Evolutionary conservation across 2,888 invertebrate genomes (phyloP), one percentile per base, ranked within the genome.

Genomic region (Tridacna gigas): DNA sequence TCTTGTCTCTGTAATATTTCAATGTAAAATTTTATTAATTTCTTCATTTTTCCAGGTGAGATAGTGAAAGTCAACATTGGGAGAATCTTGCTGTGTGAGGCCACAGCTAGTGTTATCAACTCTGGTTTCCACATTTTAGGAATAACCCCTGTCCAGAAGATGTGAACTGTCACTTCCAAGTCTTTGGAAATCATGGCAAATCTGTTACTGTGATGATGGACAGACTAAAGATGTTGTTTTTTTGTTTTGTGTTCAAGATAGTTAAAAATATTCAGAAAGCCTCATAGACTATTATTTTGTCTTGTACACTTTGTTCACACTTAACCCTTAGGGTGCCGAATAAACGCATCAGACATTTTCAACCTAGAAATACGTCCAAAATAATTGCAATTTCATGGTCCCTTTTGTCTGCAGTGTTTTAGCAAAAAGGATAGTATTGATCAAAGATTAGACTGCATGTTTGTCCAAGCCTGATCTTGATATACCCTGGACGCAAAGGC

Each of bases 91-190:
- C 95, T 99, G 3, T 97, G 98, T 93, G 99, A 99, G 96, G 97
- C 97, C 12, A 98, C 99, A 3, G 98, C 99, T 5, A 96, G 96
- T 83, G 95, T 99, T 48, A 97, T 99, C 96, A 97, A 96, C 84
- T 96, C 97, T 91, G 97, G 98, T 93, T 98, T 99, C 94, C 95
- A 97, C 91, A 97, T 99, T 91, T 96, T 99, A 79, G 99, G 99
- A 75, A 96, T 99, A 65, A 97, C 97, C 94, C 97, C 99, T 60
- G 97, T 99, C 28, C 96, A 97, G 56, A 97, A 97, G 95, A 99
- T 99, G 98, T 99, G 56, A 47, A 3, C 71, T 3, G 71, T 0
- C 37, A 37, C 37, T 37, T 56, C 56, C 15, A 3, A 5, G 15
- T 15, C 11, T 3, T 20, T 5, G 56, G 56, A 56, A 9, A 67